Evolutionary conservation across 2,113 vertebrate genomes (phyloP).

Genomic region (Myiopsitta monachus): DNA sequence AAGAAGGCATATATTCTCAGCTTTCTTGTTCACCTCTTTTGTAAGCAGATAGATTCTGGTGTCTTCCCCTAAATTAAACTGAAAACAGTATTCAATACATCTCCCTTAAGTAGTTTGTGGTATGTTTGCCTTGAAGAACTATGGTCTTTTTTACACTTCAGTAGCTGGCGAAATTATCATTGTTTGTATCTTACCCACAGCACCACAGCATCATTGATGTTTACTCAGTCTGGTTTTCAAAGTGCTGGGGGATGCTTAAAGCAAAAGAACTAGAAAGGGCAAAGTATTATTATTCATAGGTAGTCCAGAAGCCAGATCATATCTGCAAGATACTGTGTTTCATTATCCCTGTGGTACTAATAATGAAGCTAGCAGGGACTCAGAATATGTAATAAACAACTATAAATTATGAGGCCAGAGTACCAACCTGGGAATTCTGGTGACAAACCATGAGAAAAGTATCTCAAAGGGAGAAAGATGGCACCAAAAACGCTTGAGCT

Average conservation of each 20-base stretch:
- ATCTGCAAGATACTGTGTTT: conserved; percentile 45
- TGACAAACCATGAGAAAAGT: conserved; percentile 30
- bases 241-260: conserved; percentile 34
- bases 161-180: not conserved
- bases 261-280: conserved; percentile 42
- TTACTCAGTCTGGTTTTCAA: conserved; percentile 34
- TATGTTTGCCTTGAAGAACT: not conserved
- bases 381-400: conserved; percentile 50
- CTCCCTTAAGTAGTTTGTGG: not conserved
- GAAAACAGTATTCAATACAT: not conserved
- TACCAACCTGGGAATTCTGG: conserved; percentile 30
- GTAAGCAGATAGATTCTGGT: not conserved
- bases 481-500: conserved; percentile 35
- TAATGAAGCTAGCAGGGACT: conserved; percentile 40
- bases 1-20: not conserved
- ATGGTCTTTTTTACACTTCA: not conserved
- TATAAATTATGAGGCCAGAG: conserved; percentile 33
- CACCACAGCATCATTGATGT: not conserved
- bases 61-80: not conserved
- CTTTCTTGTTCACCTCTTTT: not conserved
- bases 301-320: conserved; percentile 42
- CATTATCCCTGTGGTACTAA: conserved; percentile 60
- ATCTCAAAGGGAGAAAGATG: conserved; percentile 34
- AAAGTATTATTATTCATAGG: conserved; percentile 55
- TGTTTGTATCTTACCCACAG: not conserved